Base-by-base conservation (phyloP, 1,140 invertebrate genomes). In the Euwallacea similis region DNA sequence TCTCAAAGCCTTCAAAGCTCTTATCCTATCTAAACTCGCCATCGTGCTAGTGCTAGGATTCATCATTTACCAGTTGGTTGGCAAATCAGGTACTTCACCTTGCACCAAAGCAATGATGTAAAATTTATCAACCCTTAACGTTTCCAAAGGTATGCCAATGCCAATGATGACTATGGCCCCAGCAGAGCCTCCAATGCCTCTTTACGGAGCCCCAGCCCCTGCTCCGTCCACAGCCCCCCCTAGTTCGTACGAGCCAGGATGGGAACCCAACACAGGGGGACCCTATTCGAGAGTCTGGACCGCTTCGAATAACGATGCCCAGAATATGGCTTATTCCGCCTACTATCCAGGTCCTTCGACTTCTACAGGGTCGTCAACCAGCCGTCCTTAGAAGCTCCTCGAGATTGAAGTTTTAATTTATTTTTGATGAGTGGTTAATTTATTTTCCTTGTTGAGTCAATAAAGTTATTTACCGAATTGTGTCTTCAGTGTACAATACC, bases 21-120 rank as follows among this genome's bases (percentile, higher is more conserved):
- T 93, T 13, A 86, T 94, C 44, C 85, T 93, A 72, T 93, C 91
- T 73, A 94, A 94, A 81, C 83, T 93, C 53, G 91, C 92, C 62
- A 88, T 94, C 75, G 82, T 90, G 4, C 81, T 93, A 59, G 92
- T 94, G 44, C 84, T 93, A 54, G 91, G 90, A 68, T 93, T 94
- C 84, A 84, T 93, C 15, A 87, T 90, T 60, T 85, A 91, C 77
- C 91, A 93, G 73, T 83, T 93, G 71, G 83, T 91, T 53, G 87
- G 85, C 73, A 93, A 93, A 82, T 82, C 83, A 50, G 87, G 85
- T 77, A 74, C 78, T 8, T 21, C n/a, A 50, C 13, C 21, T 33
- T 4, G 4, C 4, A 33, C 56, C 3, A 53, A 53, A 33, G 6
- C 11, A 53, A 11, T 53, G 6, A 11, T 6, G 15, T 53, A 6